phyloP scores from a whole-genome alignment of 2,113 vertebrate genomes.

The Sorex araneus region DNA sequence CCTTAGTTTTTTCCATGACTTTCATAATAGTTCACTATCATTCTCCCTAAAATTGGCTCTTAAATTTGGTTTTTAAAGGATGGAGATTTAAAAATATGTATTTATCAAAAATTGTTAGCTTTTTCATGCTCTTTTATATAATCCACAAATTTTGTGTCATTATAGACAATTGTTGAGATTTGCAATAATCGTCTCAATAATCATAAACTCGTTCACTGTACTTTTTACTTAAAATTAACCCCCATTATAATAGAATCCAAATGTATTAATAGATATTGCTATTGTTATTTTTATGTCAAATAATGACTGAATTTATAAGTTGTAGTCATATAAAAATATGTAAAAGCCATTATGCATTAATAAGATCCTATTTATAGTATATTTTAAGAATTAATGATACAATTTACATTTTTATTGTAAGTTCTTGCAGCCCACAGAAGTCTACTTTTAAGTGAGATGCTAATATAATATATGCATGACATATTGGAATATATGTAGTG shows the following conservation, averaged over 20 bases:
- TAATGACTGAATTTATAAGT: conserved; percentile 51
- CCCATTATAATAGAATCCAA: conserved; percentile 66
- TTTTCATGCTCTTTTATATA: conserved; percentile 67
- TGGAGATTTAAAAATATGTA: conserved; percentile 41
- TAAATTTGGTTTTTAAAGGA: conserved; percentile 66
- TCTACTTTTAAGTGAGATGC: neutral
- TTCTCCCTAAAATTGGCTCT: conserved; percentile 68
- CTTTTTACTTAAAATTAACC: conserved; percentile 67
- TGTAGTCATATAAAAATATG: conserved; percentile 49
- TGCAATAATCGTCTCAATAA: conserved; percentile 72
- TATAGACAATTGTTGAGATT: conserved; percentile 70
- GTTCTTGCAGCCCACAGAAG: neutral
- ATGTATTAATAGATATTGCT: conserved; percentile 57
- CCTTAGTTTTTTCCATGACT: conserved; percentile 61
- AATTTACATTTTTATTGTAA: conserved; percentile 45
- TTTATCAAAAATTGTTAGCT: conserved; percentile 64
- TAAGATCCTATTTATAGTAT: conserved; percentile 17
- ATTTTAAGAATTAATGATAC: conserved; percentile 40
- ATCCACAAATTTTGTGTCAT: conserved; percentile 71
- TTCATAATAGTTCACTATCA: conserved; percentile 57
- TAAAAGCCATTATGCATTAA: conserved; percentile 33
- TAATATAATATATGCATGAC: neutral
- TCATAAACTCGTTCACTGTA: conserved; percentile 54
- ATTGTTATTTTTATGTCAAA: conserved; percentile 61
- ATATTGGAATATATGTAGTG: neutral